Percentiles rank a stretch among this genome's conserved stretches.
Evolutionary conservation across 2,113 vertebrate genomes (phyloP).

Genomic region (Mesoclemmys tuberculata): DNA sequence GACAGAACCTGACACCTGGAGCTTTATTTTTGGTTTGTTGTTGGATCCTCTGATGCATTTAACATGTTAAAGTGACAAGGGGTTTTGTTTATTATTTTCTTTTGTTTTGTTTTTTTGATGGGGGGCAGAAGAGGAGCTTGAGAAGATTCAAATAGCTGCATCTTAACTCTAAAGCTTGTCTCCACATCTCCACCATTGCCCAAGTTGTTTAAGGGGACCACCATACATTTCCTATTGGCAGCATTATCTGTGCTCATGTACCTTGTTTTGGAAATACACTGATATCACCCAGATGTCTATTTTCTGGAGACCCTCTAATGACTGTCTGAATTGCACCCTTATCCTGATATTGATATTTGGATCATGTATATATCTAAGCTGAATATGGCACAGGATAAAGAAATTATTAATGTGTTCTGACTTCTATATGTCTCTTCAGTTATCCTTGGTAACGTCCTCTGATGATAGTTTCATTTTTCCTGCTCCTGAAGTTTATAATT

Average conservation of each 20-base stretch:
- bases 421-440: neutral
- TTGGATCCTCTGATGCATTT: neutral
- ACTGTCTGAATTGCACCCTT: neutral
- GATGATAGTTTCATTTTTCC: neutral
- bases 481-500: neutral
- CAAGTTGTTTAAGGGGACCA: neutral
- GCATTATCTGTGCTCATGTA: neutral
- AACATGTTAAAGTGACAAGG: neutral
- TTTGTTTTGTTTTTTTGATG: too few relatives aligned
- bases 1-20: neutral
- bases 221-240: neutral
- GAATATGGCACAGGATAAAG: neutral
- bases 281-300: neutral
- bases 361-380: neutral
- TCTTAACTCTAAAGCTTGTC: neutral
- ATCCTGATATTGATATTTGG: neutral
- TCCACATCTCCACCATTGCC: neutral
- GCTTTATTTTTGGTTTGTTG: neutral
- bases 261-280: neutral
- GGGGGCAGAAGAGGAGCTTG: neutral
- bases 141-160: neutral
- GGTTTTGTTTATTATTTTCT: neutral
- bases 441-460: neutral
- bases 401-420: neutral
- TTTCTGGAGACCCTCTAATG: neutral